phyloP scores from a whole-genome alignment of 37 sponge, comb jelly and placozoan species.

The Halichondria panicea region DNA sequence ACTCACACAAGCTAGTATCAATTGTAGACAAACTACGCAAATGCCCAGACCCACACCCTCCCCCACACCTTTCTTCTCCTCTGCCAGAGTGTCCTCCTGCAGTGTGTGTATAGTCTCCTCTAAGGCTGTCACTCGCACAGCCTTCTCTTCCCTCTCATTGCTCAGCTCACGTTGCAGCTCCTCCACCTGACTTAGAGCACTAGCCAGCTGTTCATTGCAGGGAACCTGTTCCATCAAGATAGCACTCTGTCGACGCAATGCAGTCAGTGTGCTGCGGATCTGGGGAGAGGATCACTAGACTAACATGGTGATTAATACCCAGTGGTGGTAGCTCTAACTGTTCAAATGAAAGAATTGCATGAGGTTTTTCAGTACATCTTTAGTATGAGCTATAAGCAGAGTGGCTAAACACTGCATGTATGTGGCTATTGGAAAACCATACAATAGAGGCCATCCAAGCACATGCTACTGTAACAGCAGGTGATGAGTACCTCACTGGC shows the following conservation, averaged over 20 bases:
- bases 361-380: no score
- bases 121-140: constrained; percentile 14
- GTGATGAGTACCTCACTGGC: constrained; percentile 12
- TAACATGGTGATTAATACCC: no score
- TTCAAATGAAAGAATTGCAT: no score
- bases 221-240: constrained; percentile 19
- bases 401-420: not conserved
- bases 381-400: not conserved
- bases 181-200: constrained; percentile 42
- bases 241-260: constrained; percentile 35
- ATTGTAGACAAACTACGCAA: not conserved
- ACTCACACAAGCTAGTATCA: not conserved
- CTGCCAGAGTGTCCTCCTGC: constrained; percentile 37
- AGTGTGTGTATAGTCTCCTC: constrained; percentile 9
- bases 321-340: no score
- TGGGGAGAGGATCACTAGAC: no score
- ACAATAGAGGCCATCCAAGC: not conserved
- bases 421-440: not conserved
- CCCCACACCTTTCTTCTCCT: constrained; percentile 36
- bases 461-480: not conserved
- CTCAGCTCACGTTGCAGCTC: constrained; percentile 25
- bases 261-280: constrained; percentile 4
- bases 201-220: constrained; percentile 23
- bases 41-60: not conserved
- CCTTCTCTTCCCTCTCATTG: constrained; percentile 12